Base-by-base conservation (phyloP, 2,888 invertebrate genomes). In the Norana najaformis region DNA sequence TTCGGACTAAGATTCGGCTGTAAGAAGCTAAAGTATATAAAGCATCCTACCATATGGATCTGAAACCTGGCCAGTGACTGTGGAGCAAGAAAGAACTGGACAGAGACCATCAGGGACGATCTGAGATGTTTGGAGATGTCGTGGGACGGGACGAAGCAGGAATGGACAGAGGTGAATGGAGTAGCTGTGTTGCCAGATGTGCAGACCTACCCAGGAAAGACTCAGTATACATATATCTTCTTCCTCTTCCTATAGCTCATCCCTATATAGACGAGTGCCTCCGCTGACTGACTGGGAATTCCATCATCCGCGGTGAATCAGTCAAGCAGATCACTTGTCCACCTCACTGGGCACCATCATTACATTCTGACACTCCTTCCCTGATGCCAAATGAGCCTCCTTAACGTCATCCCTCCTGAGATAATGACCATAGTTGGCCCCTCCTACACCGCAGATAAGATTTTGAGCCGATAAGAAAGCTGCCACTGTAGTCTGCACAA, bases 371-470 rank as follows among this genome's bases (percentile, higher is more conserved):
- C 69, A 69, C 69, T 16, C 14, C 69, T 16, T n/a, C 69, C 30
- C 30, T 8, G 69, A 69, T 69, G 69, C 69, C 69, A 69, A 69
- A 69, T 69, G 69, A 69, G 30, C 69, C 30, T 69, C 6, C 69
- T 69, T 69, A 69, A 69, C 69, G 69, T n/a, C 69, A n/a, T 69
- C 69, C 69, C n/a, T n/a, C 69, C 69, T 69, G 30, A 69, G 69
- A 69, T 69, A 69, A 69, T 69, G n/a, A n/a, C n/a, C n/a, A n/a
- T n/a, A n/a, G n/a, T n/a, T n/a, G 8, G 69, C 69, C 23, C 47
- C 23, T 47, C 47, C 5, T 47, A 47, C 47, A 23, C 47, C 47
- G n/a, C 8, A 69, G 69, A 69, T 69, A 69, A 69, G n/a, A 69
- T 69, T n/a, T n/a, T 11, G 30, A 69, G 69, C n/a, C 69, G 30